Percentiles rank a stretch among this genome's conserved stretches.
Conservation (phyloP, 2,888 invertebrate species). For the Cantharis flavilabris region DNA sequence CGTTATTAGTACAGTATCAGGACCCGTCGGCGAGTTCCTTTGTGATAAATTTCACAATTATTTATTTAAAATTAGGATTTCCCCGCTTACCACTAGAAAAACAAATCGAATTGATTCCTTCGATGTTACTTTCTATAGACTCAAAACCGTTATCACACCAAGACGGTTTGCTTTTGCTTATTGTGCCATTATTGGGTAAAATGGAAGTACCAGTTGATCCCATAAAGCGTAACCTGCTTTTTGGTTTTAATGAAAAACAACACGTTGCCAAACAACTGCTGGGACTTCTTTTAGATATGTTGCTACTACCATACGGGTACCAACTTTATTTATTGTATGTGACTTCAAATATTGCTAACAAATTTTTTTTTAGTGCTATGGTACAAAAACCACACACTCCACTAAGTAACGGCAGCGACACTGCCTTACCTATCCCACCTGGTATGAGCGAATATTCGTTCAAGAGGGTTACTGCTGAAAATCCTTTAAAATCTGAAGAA, state of each 20-base stretch:
- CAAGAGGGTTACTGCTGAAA: conserved; percentile 74
- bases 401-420: conserved; percentile 34
- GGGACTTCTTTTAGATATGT: conserved; percentile 78
- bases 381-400: conserved; percentile 40
- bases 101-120: conserved; percentile 76
- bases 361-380: conserved; percentile 42
- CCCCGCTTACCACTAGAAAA: conserved; percentile 77
- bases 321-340: conserved; percentile 28
- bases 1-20: conserved; percentile 78
- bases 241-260: conserved; percentile 76
- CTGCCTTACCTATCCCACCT: conserved; percentile 65
- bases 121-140: conserved; percentile 76
- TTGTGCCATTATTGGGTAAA: conserved; percentile 79
- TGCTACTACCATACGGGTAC: conserved; percentile 86
- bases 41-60: conserved; percentile 90
- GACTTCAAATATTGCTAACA: not conserved
- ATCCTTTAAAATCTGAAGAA: conserved; percentile 74
- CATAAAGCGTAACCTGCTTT: conserved; percentile 64
- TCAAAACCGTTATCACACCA: conserved; percentile 83
- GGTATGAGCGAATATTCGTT: conserved; percentile 79
- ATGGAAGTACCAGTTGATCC: conserved; percentile 69
- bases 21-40: conserved; percentile 77
- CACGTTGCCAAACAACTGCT: conserved; percentile 70
- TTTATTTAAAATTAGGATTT: conserved; percentile 91
- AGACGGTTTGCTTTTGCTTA: conserved; percentile 80